These are phyloP conservation scores for Lytechinus variegatus DNA, from an alignment of 35 echinoderm and acorn worm species.

Conservation along the genomic window DNA sequence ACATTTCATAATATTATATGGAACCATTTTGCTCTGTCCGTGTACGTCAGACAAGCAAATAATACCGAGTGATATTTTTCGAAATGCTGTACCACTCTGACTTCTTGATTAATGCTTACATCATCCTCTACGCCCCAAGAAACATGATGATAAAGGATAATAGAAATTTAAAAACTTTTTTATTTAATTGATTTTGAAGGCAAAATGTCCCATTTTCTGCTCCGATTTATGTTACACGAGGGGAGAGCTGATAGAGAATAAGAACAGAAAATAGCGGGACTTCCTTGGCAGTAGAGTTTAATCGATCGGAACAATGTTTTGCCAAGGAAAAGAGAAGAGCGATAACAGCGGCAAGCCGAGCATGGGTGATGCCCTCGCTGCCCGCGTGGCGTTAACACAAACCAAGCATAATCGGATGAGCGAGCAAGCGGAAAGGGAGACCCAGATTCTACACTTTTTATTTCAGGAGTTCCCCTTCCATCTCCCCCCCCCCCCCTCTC, in stretches of 20 bases:
- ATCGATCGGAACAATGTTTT: constrained; percentile 53
- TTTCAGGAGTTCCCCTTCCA: background rate
- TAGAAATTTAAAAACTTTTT: background rate
- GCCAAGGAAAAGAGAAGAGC: background rate
- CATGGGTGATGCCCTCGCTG: background rate
- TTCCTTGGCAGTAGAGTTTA: constrained; percentile 10
- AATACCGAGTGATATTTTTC: background rate
- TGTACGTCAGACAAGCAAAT: too few species aligned
- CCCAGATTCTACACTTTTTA: background rate
- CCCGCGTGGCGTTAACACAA: constrained; percentile 5
- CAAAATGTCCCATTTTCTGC: background rate
- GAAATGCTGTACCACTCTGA: background rate
- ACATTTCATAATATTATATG: background rate
- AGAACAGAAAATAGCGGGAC: background rate
- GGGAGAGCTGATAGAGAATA: background rate
- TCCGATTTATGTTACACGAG: background rate
- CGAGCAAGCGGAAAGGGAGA: background rate
- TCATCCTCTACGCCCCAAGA: background rate
- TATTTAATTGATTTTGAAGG: background rate
- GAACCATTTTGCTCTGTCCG: background rate
- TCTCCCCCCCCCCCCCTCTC: background rate
- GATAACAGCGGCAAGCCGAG: constrained; percentile 23
- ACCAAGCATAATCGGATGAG: constrained; percentile 28
- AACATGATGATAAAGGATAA: background rate
- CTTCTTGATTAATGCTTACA: too few species aligned